Conservation (phyloP, 2,797 vertebrate species). For the Oreochromis grahami region DNA sequence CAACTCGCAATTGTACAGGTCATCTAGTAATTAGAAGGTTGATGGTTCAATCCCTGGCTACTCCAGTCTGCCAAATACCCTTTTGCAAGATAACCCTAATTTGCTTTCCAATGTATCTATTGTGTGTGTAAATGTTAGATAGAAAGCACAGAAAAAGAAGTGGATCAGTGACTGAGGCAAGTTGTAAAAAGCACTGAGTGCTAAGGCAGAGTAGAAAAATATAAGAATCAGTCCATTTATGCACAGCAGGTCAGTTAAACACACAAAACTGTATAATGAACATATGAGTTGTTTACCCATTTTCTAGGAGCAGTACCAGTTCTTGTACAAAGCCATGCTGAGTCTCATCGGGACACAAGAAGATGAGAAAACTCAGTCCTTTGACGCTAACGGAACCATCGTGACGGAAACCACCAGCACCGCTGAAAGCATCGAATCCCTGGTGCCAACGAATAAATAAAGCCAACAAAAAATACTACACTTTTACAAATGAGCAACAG, state of each 20-base stretch:
- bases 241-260: neutral
- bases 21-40: neutral
- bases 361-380: constrained; percentile 82
- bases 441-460: constrained; percentile 74
- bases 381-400: constrained; percentile 84
- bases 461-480: constrained; percentile 7
- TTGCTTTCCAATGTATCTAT: neutral
- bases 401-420: constrained; percentile 76
- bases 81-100: neutral
- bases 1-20: neutral
- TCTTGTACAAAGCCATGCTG: constrained; percentile 94
- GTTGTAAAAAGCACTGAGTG: neutral
- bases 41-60: neutral
- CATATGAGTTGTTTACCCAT: neutral
- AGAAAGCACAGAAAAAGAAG: neutral
- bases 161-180: neutral
- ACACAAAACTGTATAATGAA: neutral
- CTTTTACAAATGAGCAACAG: neutral
- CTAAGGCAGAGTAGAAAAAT: neutral
- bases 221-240: neutral
- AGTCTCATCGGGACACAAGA: constrained; percentile 90
- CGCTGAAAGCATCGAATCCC: constrained; percentile 90
- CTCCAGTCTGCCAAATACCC: neutral
- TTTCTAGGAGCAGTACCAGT: constrained; percentile 91
- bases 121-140: neutral